Conservation (phyloP, 2,888 invertebrate species). For the Plagodis dolabraria region DNA sequence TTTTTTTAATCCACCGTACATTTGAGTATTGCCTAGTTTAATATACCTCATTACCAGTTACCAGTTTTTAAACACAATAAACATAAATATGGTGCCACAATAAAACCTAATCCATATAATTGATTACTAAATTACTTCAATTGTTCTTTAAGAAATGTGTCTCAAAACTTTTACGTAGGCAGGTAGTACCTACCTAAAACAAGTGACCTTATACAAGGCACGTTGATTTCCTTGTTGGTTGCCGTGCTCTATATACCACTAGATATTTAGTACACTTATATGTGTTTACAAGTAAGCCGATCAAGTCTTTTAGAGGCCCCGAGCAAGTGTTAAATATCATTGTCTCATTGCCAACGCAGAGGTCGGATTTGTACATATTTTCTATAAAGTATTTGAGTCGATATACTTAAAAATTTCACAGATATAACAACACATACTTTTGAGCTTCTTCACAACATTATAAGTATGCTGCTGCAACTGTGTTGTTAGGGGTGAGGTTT, state of each 20-base stretch:
- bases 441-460: no score
- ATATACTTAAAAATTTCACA: no score
- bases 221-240: conserved; percentile 51
- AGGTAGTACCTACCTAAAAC: conserved; percentile 40
- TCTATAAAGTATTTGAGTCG: no score
- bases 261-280: conserved; percentile 11
- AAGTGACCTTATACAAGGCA: conserved; percentile 52
- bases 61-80: no score
- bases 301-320: conserved; percentile 9
- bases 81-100: no score
- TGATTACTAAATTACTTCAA: conserved; percentile 8
- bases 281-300: conserved; percentile 1
- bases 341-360: neutral
- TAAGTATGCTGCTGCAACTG: no score
- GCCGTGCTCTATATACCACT: conserved; percentile 23
- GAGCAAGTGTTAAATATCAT: conserved; percentile 9
- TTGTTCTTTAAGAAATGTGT: conserved; percentile 6
- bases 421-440: no score
- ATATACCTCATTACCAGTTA: no score
- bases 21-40: no score
- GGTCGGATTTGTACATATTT: no score
- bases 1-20: no score
- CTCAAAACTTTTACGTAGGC: conserved; percentile 35
- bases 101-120: conserved; percentile 1
- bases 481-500: no score